phyloP scores from a whole-genome alignment of 2,888 invertebrate species.

The Dryadula phaetusa region DNA sequence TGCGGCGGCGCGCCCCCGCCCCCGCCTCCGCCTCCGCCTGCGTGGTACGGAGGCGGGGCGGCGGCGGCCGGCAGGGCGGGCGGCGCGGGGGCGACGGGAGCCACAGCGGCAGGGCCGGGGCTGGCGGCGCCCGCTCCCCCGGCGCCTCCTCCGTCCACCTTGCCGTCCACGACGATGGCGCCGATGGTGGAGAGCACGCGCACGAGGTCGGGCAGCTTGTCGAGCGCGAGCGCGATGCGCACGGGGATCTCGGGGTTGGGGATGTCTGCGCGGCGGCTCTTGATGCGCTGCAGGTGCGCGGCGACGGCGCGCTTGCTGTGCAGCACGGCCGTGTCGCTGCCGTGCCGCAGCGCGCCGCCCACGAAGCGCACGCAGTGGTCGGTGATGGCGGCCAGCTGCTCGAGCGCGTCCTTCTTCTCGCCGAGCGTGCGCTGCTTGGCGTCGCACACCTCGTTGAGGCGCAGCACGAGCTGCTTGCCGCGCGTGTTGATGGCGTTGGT shows the following conservation, averaged over 20 bases:
- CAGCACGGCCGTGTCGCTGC: conserved; percentile 93
- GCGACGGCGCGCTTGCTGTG: conserved; percentile 91
- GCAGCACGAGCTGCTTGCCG: conserved; percentile 92
- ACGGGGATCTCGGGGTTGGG: conserved; percentile 96
- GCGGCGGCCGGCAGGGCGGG: conserved; percentile 48
- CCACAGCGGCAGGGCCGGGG: conserved; percentile 46
- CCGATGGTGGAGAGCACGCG: conserved; percentile 92
- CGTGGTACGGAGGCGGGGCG: too few relatives aligned
- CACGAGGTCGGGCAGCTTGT: conserved; percentile 91
- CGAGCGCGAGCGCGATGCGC: conserved; percentile 90
- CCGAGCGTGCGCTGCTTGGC: conserved; percentile 89
- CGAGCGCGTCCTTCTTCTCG: conserved; percentile 93
- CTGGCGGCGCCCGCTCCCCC: conserved; percentile 88
- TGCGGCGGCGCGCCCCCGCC: conserved; percentile 50
- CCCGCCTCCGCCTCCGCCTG: too few relatives aligned
- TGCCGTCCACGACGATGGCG: conserved; percentile 92
- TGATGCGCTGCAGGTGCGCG: conserved; percentile 91
- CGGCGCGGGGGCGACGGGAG: conserved; percentile 44
- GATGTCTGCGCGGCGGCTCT: conserved; percentile 92
- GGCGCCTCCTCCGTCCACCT: conserved; percentile 91
- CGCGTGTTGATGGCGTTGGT: conserved; percentile 93
- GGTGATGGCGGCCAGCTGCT: conserved; percentile 92
- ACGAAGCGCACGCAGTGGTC: conserved; percentile 96
- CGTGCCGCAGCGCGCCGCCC: conserved; percentile 89
- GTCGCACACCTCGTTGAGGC: conserved; percentile 90